Conservation (phyloP, 2,113 vertebrate species). For the Peucedramus taeniatus region DNA sequence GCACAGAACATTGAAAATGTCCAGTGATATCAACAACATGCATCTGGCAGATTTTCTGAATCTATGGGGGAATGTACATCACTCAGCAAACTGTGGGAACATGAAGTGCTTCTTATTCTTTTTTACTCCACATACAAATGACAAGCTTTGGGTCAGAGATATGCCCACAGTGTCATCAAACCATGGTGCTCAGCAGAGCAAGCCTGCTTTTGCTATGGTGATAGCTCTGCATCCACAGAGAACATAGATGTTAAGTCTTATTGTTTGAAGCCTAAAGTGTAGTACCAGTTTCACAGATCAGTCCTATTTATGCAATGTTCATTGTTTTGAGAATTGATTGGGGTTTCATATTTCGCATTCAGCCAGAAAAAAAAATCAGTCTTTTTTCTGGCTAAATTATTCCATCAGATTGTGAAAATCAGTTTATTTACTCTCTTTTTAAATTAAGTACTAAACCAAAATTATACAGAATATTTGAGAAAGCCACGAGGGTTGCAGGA, state of each 20-base stretch:
- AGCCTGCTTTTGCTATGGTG: background rate
- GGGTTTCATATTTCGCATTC: background rate
- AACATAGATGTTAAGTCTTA: background rate
- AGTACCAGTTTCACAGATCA: background rate
- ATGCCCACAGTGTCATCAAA: background rate
- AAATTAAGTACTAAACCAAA: background rate
- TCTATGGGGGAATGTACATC: background rate
- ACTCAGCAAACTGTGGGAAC: background rate
- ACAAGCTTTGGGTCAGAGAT: background rate
- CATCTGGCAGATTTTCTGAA: background rate
- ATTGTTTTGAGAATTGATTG: background rate
- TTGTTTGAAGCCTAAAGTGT: background rate
- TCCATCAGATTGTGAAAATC: background rate
- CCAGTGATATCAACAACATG: background rate
- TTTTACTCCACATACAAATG: background rate
- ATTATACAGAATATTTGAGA: background rate
- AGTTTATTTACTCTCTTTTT: background rate
- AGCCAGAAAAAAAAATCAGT: background rate
- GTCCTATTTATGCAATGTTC: background rate
- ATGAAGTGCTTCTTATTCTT: background rate
- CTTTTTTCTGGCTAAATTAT: background rate
- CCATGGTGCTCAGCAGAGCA: background rate
- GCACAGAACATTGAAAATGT: background rate
- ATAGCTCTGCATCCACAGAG: background rate
- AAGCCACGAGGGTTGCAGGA: background rate